Evolutionary conservation across 1,140 invertebrate genomes (phyloP).

Genomic region (Acyrthosiphon pisum): DNA sequence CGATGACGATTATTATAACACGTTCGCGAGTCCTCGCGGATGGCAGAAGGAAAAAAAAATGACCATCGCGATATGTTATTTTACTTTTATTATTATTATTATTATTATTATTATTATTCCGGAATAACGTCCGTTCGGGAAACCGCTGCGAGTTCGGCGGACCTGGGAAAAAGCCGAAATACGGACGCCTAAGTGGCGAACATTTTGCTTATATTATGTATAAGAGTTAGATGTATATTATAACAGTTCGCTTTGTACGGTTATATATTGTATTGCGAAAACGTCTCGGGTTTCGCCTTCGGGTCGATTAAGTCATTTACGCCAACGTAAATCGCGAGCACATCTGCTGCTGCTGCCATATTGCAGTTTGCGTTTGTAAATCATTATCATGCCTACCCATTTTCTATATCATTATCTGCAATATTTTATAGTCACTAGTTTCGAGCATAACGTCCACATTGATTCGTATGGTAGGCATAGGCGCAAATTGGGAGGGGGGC

Average conservation of each 20-base stretch:
- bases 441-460: too few species aligned
- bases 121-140: neutral
- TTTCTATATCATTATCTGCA: too few species aligned
- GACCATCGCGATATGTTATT: neutral
- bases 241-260: neutral
- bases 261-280: neutral
- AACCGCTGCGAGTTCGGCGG: neutral
- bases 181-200: too few species aligned
- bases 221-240: too few species aligned
- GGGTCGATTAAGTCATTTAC: neutral
- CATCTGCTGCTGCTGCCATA: neutral
- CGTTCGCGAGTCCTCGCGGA: neutral
- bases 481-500: too few species aligned
- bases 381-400: too few species aligned
- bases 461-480: too few species aligned
- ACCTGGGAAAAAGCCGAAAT: neutral
- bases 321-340: neutral
- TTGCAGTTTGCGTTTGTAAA: too few species aligned
- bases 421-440: too few species aligned
- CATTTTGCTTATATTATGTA: too few species aligned
- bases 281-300: neutral
- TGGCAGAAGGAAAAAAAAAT: neutral
- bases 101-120: neutral
- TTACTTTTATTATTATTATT: neutral
- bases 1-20: constrained; percentile 13